Evolutionary conservation across 2,797 vertebrate genomes (phyloP), one percentile per base, ranked within the genome.

Genomic region (Amphiprion clarkii): DNA sequence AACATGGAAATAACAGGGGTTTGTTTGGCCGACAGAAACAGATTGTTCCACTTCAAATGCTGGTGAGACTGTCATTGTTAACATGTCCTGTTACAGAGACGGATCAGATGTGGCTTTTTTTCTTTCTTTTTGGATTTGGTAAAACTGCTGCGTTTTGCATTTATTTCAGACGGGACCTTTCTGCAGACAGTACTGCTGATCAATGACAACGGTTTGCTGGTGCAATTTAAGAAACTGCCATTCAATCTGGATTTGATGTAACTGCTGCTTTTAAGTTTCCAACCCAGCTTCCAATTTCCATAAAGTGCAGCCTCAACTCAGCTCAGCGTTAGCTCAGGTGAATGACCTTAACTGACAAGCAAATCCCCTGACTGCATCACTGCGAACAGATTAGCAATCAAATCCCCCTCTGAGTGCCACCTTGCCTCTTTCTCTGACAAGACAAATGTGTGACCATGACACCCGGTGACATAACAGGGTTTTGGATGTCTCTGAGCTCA

Each of bases 341-440:
- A 51, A 21, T 51, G 17, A 66, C 74, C 75, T 81, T 60, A 59
- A 54, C 27, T 76, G 62, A 79, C 70, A 77, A 66, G 42, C 14
- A 61, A 80, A 74, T 86, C 76, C 58, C 36, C 62, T 57, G 3
- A 57, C 63, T 54, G 67, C 48, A 61, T 68, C 74, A 27, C 42
- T 29, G 58, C 5, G 2, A 75, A 46, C 60, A 63, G 76, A 82
- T 83, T 78, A 78, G 66, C 70, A 59, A 67, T 52, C 67, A 79
- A 80, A 78, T 74, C 81, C 74, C 66, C 65, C 55, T 73, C 48
- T 54, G 70, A 63, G 57, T 73, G 67, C 61, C 70, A 72, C 65
- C 69, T 44, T 59, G 56, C 70, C 57, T 75, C 64, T 59, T 69
- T 66, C 58, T 86, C 49, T 68, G 57, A 76, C 67, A 79, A 79